A percentile compares a stretch with the other conserved stretches of the same genome.
Conservation (phyloP, 2,113 vertebrate genomes). For the Steatornis caripensis region DNA sequence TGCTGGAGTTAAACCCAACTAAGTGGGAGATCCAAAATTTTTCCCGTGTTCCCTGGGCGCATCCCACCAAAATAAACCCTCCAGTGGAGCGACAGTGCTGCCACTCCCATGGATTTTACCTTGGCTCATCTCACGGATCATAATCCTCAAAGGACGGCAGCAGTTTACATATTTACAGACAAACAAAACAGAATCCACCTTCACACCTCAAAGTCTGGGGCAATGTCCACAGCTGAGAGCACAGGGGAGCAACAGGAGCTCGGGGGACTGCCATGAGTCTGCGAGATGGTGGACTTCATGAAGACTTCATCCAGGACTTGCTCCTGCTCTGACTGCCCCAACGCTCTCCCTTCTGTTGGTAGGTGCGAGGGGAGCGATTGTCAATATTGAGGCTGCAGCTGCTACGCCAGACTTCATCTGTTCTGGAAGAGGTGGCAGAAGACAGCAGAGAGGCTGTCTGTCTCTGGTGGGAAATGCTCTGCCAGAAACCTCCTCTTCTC, state of each 20-base stretch:
- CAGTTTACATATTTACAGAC: background rate
- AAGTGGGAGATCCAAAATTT: background rate
- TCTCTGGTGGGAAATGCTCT: background rate
- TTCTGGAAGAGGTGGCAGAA: background rate
- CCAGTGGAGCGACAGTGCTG: background rate
- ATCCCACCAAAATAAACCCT: background rate
- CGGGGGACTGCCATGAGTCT: background rate
- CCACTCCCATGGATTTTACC: background rate
- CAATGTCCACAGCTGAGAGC: background rate
- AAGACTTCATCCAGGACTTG: too few relatives aligned
- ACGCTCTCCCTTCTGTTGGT: background rate
- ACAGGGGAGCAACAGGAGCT: background rate
- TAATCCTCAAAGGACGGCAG: background rate
- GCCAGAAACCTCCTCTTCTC: background rate
- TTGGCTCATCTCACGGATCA: background rate
- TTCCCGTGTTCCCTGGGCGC: accelerated
- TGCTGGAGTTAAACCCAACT: background rate
- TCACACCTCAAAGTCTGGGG: background rate
- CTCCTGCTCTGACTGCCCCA: background rate
- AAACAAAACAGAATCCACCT: background rate
- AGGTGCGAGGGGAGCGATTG: background rate
- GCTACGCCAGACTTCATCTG: background rate
- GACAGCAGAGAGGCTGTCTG: background rate
- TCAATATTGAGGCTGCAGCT: background rate
- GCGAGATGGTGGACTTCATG: accelerated